Evolutionary conservation across 2,888 invertebrate species (phyloP).

Genomic region (Drosophila rellima): DNA sequence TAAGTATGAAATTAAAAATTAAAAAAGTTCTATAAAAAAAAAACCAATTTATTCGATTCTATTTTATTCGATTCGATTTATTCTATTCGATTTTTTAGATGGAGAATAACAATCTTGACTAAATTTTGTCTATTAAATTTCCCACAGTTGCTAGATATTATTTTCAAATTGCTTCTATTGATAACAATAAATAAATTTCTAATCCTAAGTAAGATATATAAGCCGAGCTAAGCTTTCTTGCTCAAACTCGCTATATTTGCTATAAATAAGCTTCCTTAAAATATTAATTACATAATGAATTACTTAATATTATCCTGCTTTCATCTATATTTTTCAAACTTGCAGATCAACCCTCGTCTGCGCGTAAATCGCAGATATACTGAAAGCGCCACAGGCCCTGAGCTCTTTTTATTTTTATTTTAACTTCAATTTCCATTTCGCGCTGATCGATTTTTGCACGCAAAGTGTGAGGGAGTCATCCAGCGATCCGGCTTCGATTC

Average conservation of each 20-base stretch:
- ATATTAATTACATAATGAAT: no score
- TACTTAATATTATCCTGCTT: background rate
- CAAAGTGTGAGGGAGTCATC: conserved; percentile 75
- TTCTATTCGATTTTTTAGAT: no score
- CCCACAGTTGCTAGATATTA: no score
- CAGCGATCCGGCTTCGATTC: conserved; percentile 11
- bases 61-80: no score
- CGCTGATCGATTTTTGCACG: conserved; percentile 83
- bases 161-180: no score
- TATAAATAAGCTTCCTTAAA: no score
- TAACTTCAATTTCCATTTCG: conserved; percentile 80
- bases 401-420: conserved; percentile 70
- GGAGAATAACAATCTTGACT: no score
- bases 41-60: background rate
- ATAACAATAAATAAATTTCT: no score
- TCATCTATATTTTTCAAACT: background rate
- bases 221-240: no score
- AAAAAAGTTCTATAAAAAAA: background rate
- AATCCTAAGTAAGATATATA: no score
- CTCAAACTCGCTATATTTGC: no score
- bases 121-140: no score
- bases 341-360: conserved; percentile 3
- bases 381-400: conserved; percentile 63
- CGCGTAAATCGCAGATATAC: conserved; percentile 18
- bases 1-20: background rate